Percentiles rank a stretch among this genome's conserved stretches.
phyloP scores from a whole-genome alignment of 2,113 vertebrate genomes.

The Channa argus region DNA sequence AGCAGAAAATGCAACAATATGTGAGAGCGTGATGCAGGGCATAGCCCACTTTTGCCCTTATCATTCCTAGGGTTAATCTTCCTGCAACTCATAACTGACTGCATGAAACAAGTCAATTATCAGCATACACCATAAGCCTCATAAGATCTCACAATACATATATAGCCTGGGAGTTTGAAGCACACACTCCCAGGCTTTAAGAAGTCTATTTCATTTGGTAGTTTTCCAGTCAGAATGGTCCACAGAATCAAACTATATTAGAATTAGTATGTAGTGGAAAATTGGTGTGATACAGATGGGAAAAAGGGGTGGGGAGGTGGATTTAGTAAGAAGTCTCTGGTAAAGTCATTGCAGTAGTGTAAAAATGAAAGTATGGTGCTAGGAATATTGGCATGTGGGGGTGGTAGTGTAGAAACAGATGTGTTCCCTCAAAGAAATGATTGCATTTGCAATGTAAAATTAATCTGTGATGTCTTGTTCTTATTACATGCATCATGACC shows the following conservation, averaged over 20 bases:
- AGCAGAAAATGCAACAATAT: no score
- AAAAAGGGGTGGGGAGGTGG: background rate
- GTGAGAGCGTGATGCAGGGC: no score
- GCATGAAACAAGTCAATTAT: no score
- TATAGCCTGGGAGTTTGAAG: no score
- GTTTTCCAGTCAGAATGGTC: slow-evolving; percentile 18
- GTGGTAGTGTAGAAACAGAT: slow-evolving; percentile 53
- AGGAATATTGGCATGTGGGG: background rate
- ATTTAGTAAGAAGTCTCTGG: background rate
- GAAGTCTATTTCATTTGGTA: slow-evolving; percentile 16
- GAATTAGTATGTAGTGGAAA: slow-evolving; percentile 39
- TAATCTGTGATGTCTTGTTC: slow-evolving; percentile 72
- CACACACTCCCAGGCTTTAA: background rate
- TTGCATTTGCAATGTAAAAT: slow-evolving; percentile 84
- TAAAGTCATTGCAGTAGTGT: slow-evolving; percentile 41
- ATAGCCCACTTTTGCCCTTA: no score
- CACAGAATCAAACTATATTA: slow-evolving; percentile 21
- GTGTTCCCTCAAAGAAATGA: slow-evolving; percentile 76
- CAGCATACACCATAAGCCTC: no score
- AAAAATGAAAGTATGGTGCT: slow-evolving; percentile 36
- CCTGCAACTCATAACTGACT: no score
- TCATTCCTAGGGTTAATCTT: no score
- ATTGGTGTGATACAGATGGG: slow-evolving; percentile 36
- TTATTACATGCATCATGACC: slow-evolving; percentile 73
- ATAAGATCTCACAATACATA: no score